Evolutionary conservation across 2,888 invertebrate species (phyloP), one percentile per base, ranked within the genome.

Genomic region (Leptopterna dolabrata): DNA sequence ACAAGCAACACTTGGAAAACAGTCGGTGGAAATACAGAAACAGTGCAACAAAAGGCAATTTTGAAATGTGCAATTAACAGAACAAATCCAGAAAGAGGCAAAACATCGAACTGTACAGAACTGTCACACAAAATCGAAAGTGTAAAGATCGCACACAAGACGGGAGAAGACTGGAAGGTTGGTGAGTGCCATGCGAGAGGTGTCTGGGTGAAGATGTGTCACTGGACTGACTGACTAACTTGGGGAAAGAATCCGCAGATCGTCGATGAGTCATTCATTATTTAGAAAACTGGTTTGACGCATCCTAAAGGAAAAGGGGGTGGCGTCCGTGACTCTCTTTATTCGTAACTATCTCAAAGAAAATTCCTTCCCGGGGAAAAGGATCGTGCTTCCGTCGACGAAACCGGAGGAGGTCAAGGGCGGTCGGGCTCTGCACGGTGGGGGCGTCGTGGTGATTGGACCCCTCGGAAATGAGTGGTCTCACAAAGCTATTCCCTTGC

Each of bases 221-320:
- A 63, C 63, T n/a, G 63, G 19, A 63, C 63, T 63, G 63, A 63
- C 63, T 63, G 63, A 63, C 63, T 63, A 63, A 63, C 63, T 63
- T 16, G 19, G 63, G 63, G 63, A 24, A 24, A 63, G 7, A 27
- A 63, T 7, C 24, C 11, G 1, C 19, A 24, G 19, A 36, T 27
- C 63, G 24, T 7, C 4, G 63, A 63, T 63, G 63, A 63, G 24
- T 63, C 63, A 63, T 11, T 63, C 63, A 63, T 63, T 63, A 63
- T 27, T 24, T 6, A 24, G 63, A 63, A 63, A 63, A 63, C 63
- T 2, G 63, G 63, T 63, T 63, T 63, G 63, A 63, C 63, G 63
- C 63, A 63, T 19, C 13, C 36, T 36, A 36, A 36, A 36, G 36
- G 36, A 36, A 36, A 36, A n/a, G 14, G 47, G 47, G 47, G 47